phyloP scores from a whole-genome alignment of 2,797 vertebrate species.

The Anableps anableps region DNA sequence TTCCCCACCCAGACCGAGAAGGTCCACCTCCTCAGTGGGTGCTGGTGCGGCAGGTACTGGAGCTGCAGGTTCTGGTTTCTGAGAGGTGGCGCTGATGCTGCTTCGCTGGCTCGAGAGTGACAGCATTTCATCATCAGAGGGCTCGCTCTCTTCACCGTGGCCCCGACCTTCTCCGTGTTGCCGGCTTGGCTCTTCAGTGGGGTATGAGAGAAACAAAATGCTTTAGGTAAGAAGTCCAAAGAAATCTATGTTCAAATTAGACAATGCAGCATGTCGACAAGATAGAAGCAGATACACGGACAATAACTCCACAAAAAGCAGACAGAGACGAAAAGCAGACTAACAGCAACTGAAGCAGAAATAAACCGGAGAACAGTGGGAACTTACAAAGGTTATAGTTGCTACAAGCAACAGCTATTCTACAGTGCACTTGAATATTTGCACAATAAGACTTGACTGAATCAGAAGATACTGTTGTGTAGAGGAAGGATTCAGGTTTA shows the following conservation, averaged over 20 bases:
- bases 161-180: slow-evolving; percentile 86
- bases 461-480: background rate
- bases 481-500: background rate
- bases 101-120: slow-evolving; percentile 95
- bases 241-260: background rate
- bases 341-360: slow-evolving; percentile 15
- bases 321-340: slow-evolving; percentile 11
- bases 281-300: slow-evolving; percentile 23
- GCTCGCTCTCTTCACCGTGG: slow-evolving; percentile 93
- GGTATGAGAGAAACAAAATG: background rate
- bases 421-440: slow-evolving; percentile 26
- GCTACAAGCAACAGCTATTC: slow-evolving; percentile 32
- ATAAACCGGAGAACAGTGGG: slow-evolving; percentile 9
- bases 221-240: background rate
- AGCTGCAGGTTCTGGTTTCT: slow-evolving; percentile 77
- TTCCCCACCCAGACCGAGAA: slow-evolving; percentile 90
- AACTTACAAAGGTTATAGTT: slow-evolving; percentile 27
- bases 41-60: slow-evolving; percentile 61
- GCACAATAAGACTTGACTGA: background rate
- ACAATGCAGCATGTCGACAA: background rate
- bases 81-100: slow-evolving; percentile 83
- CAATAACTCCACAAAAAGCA: slow-evolving; percentile 17
- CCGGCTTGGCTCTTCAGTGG: slow-evolving; percentile 80
- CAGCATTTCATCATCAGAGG: slow-evolving; percentile 97
- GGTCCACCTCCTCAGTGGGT: slow-evolving; percentile 87